Evolutionary conservation across 2,888 invertebrate species (phyloP), one percentile per base, ranked within the genome.

Genomic region (Conus canariensis): DNA sequence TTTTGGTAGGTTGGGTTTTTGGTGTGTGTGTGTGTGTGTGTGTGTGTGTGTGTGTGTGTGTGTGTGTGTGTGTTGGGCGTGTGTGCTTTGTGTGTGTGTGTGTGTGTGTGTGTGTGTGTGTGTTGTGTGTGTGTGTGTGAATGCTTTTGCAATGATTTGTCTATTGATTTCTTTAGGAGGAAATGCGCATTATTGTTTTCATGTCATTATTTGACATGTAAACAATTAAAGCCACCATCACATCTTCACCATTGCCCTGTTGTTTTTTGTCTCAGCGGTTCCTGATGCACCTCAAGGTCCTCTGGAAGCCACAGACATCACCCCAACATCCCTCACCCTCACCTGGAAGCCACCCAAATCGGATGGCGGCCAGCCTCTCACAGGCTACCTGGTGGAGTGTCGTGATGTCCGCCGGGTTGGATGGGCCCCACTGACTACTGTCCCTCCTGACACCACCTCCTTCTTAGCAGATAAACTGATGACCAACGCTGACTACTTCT

Each of bases 401-500:
- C 93, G 94, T 30, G 95, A 95, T 74, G 92, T 92, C 10, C 93
- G 93, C 87, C 94, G 93, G 87, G 92, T 94, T 56, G 98, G 99
- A 91, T 95, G 95, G 95, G 97, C 99, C 95, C 97, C 98, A 90
- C 98, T 99, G 92, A 98, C 98, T 96, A 98, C 98, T 95, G 98
- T 99, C 98, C 98, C 98, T 96, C 92, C 95, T 22, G 93, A 93
- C 89, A 93, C 95, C 88, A 94, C 94, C 86, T 93, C 93, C 9
- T 95, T 94, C 93, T 92, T 93, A 74, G 95, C 94, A 2, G 94
- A 94, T 87, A 94, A 96, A 88, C 94, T 96, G 85, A 93, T 93
- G 83, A 94, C 94, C 74, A 93, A 93, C 59, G 93, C 99, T 85
- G 95, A 95, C 85, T 96, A 96, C 92, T 93, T 95, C 91, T 95